A percentile compares a stretch with the other conserved stretches of the same genome.
phyloP scores from a whole-genome alignment of 1,140 invertebrate species.

The Stenopsyche tienmushanensis region DNA sequence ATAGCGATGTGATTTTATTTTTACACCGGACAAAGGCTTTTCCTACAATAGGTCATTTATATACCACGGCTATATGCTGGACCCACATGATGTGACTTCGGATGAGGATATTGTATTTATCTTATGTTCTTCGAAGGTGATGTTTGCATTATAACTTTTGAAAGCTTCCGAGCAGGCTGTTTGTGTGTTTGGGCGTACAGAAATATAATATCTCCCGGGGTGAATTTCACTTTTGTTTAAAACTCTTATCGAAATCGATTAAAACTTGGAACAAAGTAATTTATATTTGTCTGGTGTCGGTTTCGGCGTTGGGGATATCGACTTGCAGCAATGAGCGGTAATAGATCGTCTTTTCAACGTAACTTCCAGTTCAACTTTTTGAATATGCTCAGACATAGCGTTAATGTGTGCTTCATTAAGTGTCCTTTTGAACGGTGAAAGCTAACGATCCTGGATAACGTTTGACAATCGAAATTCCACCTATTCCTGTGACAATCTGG shows the following conservation, averaged over 20 bases:
- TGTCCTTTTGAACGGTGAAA: too few species aligned
- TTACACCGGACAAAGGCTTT: background rate
- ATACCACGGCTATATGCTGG: background rate
- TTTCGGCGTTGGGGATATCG: too few species aligned
- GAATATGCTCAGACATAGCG: too few species aligned
- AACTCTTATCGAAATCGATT: constrained; percentile 29
- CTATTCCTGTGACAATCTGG: too few species aligned
- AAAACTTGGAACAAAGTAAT: constrained; percentile 20
- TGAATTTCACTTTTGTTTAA: constrained; percentile 11
- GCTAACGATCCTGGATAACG: too few species aligned
- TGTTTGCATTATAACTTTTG: background rate
- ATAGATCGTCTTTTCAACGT: too few species aligned
- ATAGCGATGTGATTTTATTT: background rate
- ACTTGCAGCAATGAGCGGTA: too few species aligned
- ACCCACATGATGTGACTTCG: background rate
- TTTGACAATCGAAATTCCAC: too few species aligned
- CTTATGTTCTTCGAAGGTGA: background rate
- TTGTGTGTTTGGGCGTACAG: background rate
- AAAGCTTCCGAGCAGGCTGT: background rate
- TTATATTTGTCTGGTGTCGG: constrained; percentile 16
- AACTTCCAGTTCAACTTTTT: too few species aligned
- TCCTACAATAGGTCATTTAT: constrained; percentile 8
- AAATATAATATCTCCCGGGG: too few species aligned
- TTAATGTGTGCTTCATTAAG: too few species aligned
- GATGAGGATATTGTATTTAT: background rate